Evolutionary conservation across 92 coral and sea anemone species (phyloP), one percentile per base, ranked within the genome.

Genomic region (Phymanthus crucifer): DNA sequence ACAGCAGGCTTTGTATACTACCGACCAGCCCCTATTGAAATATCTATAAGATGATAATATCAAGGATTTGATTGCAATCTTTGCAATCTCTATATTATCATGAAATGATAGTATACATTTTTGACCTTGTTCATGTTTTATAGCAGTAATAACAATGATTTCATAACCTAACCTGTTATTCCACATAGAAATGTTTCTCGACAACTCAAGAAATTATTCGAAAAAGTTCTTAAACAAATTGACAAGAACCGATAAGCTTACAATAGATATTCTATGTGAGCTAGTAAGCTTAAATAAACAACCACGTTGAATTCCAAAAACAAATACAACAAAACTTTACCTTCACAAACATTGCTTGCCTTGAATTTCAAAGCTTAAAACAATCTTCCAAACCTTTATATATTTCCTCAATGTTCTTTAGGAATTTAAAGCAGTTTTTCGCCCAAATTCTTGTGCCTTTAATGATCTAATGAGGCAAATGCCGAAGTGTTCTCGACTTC

Each of bases 381-480:
- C 0, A 61, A 27, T 6, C 9, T 61, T 54, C 64, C 64, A 54
- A 4, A 29, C 66, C 38, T 56, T 67, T 32, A 46, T 56, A 54
- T 75, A 50, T 29, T 46, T 67, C 70, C 50, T 23, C 58, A 76
- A 33, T 37, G 24, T 26, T 61, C 72, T 77, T 61, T 54, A 38
- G 35, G 56, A 21, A 37, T 61, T 23, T n/a, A n/a, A n/a, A n/a
- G n/a, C n/a, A n/a, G n/a, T n/a, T 64, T 58, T 61, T 64, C 57
- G 16, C 73, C 58, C 7, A 7, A 9, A 11, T 77, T 77, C 27
- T 54, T 21, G 31, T 61, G 23, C 8, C 70, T 65, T 43, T 75
- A 14, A 32, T 61, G 81, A 65, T 56, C 72, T 58, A 56, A 77
- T 64, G 18, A 26, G 40, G 24, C 32, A n/a, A 77, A 65, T 64